Percentiles rank a stretch among this genome's conserved stretches.
Conservation (phyloP, 1,140 invertebrate species). For the Stratiolaelaps scimitus region DNA sequence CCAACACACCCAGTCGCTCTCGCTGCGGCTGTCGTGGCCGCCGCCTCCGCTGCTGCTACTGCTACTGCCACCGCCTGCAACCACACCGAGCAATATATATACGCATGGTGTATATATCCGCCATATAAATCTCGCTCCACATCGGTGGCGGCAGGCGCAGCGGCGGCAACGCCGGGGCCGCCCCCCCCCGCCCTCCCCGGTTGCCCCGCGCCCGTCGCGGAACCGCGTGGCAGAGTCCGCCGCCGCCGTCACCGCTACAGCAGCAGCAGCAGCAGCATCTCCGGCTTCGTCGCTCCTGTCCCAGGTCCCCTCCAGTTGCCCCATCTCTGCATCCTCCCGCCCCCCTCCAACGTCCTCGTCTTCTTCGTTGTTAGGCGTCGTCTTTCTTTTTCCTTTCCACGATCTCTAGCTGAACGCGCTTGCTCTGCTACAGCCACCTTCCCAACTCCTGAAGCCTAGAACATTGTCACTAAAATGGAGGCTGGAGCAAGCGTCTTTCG, state of each 20-base stretch:
- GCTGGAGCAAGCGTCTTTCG: too few relatives aligned
- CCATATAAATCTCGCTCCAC: slow-evolving; percentile 24
- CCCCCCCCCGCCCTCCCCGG: too few relatives aligned
- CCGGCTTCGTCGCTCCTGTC: background rate
- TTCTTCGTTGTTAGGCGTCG: too few relatives aligned
- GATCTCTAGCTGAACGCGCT: too few relatives aligned
- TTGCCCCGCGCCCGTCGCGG: too few relatives aligned
- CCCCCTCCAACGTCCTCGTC: too few relatives aligned
- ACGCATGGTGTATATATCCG: slow-evolving; percentile 28
- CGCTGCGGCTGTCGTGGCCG: background rate
- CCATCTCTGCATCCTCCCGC: background rate
- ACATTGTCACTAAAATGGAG: too few relatives aligned
- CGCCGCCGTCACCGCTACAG: background rate
- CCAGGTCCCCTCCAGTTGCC: background rate
- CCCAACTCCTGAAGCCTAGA: too few relatives aligned
- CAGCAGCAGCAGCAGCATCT: background rate
- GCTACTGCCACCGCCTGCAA: background rate
- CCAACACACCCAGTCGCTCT: background rate
- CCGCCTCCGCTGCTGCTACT: background rate
- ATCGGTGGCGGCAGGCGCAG: background rate
- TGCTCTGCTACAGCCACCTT: too few relatives aligned
- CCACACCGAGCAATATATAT: slow-evolving; percentile 19
- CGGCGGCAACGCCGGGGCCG: slow-evolving; percentile 1
- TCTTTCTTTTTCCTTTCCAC: too few relatives aligned
- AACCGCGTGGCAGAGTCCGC: too few relatives aligned